phyloP scores from a whole-genome alignment of 2,888 invertebrate genomes.

The Osedax frankpressi region DNA sequence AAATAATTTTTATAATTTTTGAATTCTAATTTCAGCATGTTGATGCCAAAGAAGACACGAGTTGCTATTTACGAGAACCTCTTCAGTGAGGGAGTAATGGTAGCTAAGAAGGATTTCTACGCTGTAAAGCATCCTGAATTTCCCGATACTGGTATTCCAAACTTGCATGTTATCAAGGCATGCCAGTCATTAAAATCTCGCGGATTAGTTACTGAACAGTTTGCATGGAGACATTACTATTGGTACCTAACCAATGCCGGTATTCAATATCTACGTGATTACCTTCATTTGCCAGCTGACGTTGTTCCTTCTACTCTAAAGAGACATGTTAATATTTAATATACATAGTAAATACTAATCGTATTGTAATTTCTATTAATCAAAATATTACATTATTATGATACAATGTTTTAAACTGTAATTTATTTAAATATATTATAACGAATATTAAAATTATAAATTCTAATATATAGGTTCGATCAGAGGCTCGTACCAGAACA shows the following conservation, averaged over 20 bases:
- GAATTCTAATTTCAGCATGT: slow-evolving; percentile 70
- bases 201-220: slow-evolving; percentile 96
- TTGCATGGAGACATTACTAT: slow-evolving; percentile 98
- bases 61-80: slow-evolving; percentile 91
- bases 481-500: not conserved
- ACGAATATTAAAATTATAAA: too few species aligned
- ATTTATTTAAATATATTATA: too few species aligned
- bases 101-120: slow-evolving; percentile 95
- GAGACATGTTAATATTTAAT: slow-evolving; percentile 48
- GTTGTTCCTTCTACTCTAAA: slow-evolving; percentile 95
- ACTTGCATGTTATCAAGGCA: slow-evolving; percentile 95
- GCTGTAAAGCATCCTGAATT: slow-evolving; percentile 87
- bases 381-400: too few species aligned
- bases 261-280: slow-evolving; percentile 79
- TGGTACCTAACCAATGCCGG: slow-evolving; percentile 98
- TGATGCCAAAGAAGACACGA: slow-evolving; percentile 98
- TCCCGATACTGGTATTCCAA: slow-evolving; percentile 72
- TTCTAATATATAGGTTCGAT: too few species aligned
- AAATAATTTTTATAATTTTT: not conserved
- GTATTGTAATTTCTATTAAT: too few species aligned
- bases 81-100: slow-evolving; percentile 97
- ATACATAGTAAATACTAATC: too few species aligned
- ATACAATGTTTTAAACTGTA: too few species aligned
- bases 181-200: slow-evolving; percentile 74
- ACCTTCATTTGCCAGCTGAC: slow-evolving; percentile 88